Percentiles rank a stretch among this genome's conserved stretches.
phyloP scores from a whole-genome alignment of 2,797 vertebrate species.

The Mallotus villosus region DNA sequence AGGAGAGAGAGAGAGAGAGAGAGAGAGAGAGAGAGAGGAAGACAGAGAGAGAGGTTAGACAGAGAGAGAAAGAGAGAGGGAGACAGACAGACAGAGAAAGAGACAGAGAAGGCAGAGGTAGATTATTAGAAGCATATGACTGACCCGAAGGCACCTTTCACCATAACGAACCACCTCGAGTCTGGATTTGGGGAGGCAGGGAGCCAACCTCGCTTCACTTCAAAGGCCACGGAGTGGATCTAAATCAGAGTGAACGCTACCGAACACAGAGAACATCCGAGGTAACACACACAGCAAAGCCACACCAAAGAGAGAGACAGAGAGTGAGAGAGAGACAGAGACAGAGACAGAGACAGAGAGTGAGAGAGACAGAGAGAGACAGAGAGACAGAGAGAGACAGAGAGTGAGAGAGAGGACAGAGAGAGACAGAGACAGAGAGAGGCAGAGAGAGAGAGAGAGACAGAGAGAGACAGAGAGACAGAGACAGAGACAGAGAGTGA shows the following conservation, averaged over 20 bases:
- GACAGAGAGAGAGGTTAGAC: neutral
- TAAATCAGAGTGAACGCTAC: neutral
- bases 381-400: conserved; percentile 52
- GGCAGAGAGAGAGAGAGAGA: no score
- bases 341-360: conserved; percentile 39
- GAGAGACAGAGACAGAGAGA: no score
- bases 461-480: no score
- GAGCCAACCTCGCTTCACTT: conserved; percentile 16
- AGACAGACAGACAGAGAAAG: neutral
- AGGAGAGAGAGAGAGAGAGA: neutral
- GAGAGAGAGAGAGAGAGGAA: neutral
- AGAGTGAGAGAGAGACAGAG: conserved; percentile 11
- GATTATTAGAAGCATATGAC: neutral
- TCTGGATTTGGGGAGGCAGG: conserved; percentile 36
- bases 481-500: neutral
- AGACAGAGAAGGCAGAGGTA: neutral
- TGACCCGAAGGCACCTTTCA: neutral
- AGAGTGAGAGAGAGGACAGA: neutral
- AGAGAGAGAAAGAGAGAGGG: neutral
- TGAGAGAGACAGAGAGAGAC: conserved; percentile 36
- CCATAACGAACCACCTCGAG: conserved; percentile 36
- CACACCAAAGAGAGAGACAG: no score
- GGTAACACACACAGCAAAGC: neutral
- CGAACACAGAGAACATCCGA: neutral
- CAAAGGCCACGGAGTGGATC: neutral